Conservation (phyloP, 2,888 invertebrate genomes). For the Athrips mouffetella region DNA sequence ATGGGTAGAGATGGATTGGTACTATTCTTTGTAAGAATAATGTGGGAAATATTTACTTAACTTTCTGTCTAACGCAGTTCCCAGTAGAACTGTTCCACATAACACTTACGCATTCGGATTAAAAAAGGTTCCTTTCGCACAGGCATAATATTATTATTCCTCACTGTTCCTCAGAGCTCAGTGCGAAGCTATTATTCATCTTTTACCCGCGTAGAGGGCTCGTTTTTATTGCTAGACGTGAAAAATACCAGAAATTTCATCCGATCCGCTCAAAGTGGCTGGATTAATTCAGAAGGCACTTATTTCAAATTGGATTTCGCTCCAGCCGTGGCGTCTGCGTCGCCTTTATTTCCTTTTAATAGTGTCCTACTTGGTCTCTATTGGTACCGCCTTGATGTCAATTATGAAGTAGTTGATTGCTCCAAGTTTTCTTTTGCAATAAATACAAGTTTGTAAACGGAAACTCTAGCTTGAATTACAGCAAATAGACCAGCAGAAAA, state of each 20-base stretch:
- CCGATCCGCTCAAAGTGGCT: conserved; percentile 70
- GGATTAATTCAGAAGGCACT: conserved; percentile 78
- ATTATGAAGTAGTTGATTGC: conserved; percentile 38
- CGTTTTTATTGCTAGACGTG: conserved; percentile 76
- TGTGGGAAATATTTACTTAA: too few relatives aligned
- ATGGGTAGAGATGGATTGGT: too few relatives aligned
- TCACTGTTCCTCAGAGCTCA: conserved; percentile 63
- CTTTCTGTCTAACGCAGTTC: neutral
- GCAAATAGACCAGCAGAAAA: conserved; percentile 1
- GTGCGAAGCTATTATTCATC: conserved; percentile 70
- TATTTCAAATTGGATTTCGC: conserved; percentile 77
- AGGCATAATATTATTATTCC: conserved; percentile 72
- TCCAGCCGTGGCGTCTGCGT: conserved; percentile 51
- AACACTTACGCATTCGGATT: conserved; percentile 50
- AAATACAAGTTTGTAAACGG: conserved; percentile 9
- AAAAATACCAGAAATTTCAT: conserved; percentile 78
- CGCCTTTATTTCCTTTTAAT: conserved; percentile 65
- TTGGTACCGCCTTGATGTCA: conserved; percentile 40
- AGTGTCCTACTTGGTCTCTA: conserved; percentile 53
- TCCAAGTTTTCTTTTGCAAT: conserved; percentile 21
- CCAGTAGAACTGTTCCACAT: conserved; percentile 13
- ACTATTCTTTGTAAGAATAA: too few relatives aligned
- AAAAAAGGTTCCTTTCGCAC: conserved; percentile 62
- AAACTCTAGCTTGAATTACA: neutral
- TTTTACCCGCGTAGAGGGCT: conserved; percentile 65